Base-by-base conservation (phyloP, 2,888 invertebrate genomes). In the Hirtodrosophila duncani region DNA sequence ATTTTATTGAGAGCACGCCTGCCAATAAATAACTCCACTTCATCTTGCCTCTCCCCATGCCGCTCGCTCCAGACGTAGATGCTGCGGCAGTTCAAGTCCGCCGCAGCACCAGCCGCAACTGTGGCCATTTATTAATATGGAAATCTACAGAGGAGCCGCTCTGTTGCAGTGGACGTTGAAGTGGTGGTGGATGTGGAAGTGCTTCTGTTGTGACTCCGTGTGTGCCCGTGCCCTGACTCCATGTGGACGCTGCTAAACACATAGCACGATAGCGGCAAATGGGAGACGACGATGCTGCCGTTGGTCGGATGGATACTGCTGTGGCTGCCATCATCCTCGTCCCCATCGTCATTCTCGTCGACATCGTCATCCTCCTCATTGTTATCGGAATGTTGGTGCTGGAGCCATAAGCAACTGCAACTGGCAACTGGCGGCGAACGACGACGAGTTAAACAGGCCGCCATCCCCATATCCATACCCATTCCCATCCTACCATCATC, bases 1-100 rank as follows among this genome's bases (percentile, higher is more conserved):
- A 75, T 75, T 75, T 75, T 75, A 75, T 75, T 75, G 75, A 75
- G 78, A 78, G 79, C 75, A 70, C 71, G 75, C 71, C 75, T 78
- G 75, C 75, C 75, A 75, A 75, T 75, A 75, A 75, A 75, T 75
- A 78, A 75, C 71, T 70, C 66, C 44, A 43, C 16, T 34, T 57
- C 51, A 30, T 29, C 31, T 2, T 9, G 29, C 41, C 23, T 14
- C 48, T 26, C 13, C 14, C 33, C 16, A 1, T 9, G n/a, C n/a
- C 11, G 8, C 7, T 4, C 10, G 2, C n/a, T 30, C 23, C 18
- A 1, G 21, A n/a, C n/a, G n/a, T n/a, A n/a, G n/a, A n/a, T n/a
- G n/a, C n/a, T n/a, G n/a, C n/a, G n/a, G n/a, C n/a, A n/a, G n/a
- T n/a, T n/a, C n/a, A n/a, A n/a, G n/a, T n/a, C n/a, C 1, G 5